Percentiles rank a stretch among this genome's conserved stretches.
Evolutionary conservation across 2,797 vertebrate genomes (phyloP).

Genomic region (Onychomys leucogaster): DNA sequence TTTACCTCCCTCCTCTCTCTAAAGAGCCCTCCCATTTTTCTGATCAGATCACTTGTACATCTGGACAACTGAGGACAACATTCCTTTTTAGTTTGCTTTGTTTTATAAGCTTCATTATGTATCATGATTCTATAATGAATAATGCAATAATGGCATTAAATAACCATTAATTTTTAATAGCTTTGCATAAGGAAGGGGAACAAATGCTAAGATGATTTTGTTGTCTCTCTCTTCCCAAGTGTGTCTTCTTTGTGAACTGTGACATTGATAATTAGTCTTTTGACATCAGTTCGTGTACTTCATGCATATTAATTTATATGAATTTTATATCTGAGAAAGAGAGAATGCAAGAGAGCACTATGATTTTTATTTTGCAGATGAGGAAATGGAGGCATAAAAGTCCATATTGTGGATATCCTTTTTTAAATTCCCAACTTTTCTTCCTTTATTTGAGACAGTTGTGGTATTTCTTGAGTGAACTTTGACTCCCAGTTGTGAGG

Average conservation of each 20-base stretch:
- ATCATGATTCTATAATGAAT: neutral
- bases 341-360: neutral
- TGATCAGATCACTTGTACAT: neutral
- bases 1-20: neutral
- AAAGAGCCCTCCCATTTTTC: too few species aligned
- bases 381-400: neutral
- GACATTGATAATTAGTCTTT: neutral
- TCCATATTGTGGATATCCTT: neutral
- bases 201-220: neutral
- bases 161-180: neutral
- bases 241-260: neutral
- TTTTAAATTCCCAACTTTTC: neutral
- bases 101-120: constrained; percentile 3
- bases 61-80: neutral
- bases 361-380: neutral
- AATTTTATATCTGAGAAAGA: neutral
- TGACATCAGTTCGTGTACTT: neutral
- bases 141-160: neutral
- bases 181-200: constrained; percentile 8
- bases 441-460: neutral
- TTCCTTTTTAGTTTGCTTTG: neutral
- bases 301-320: neutral
- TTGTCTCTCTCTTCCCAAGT: neutral
- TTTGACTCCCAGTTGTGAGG: neutral
- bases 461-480: neutral